A percentile compares a stretch with the other conserved stretches of the same genome.
phyloP scores from a whole-genome alignment of 2,888 invertebrate genomes.

The Brenthis ino region DNA sequence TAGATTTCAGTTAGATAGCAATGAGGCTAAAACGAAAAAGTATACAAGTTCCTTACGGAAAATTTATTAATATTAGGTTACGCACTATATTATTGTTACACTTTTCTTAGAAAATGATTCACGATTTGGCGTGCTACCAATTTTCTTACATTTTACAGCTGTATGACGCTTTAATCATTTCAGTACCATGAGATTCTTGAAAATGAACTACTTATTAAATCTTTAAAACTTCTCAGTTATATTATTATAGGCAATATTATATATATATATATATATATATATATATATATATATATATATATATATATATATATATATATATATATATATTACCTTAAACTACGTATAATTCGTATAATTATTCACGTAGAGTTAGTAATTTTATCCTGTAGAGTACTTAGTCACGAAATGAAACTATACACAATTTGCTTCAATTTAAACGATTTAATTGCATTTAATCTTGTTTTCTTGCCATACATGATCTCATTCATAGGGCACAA shows the following conservation, averaged over 20 bases:
- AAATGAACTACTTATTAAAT: no score
- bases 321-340: neutral
- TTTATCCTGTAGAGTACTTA: neutral
- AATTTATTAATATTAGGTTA: neutral
- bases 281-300: no score
- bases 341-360: conserved; percentile 1
- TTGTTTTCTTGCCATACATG: neutral
- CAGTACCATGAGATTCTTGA: neutral
- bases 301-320: no score
- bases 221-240: conserved; percentile 4
- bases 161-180: conserved; percentile 12
- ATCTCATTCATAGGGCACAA: neutral
- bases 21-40: no score
- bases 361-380: neutral
- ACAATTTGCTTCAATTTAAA: conserved; percentile 8
- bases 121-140: conserved; percentile 46
- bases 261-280: no score
- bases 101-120: conserved; percentile 44
- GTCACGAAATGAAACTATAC: neutral
- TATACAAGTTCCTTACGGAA: no score
- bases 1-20: no score
- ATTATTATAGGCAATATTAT: no score
- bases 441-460: conserved; percentile 9
- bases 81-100: conserved; percentile 27
- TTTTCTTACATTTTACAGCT: conserved; percentile 31